Conservation (phyloP, 2,888 invertebrate genomes). For the Nymphalis urticae region DNA sequence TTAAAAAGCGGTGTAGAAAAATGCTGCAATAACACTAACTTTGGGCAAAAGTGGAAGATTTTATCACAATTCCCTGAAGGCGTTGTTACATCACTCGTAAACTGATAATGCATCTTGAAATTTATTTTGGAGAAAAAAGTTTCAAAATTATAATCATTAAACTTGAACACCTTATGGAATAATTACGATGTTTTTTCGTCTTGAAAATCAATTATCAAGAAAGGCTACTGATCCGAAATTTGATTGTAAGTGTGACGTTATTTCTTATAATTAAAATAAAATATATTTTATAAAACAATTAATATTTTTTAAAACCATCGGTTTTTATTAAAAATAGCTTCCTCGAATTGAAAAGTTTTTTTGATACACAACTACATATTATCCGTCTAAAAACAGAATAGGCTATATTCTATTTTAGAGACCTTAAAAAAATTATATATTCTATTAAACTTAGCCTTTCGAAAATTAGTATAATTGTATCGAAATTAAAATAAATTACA, state of each 20-base stretch:
- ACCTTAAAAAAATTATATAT: too few species aligned
- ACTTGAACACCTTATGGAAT: background rate
- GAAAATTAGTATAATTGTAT: background rate
- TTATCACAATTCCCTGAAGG: conserved; percentile 17
- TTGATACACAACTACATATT: too few species aligned
- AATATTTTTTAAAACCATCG: too few species aligned
- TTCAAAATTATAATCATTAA: conserved; percentile 4
- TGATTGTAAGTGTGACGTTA: background rate
- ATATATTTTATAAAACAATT: background rate
- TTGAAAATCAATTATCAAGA: too few species aligned
- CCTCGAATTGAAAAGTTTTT: too few species aligned
- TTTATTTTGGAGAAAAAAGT: conserved; percentile 9
- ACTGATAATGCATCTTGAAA: conserved; percentile 4
- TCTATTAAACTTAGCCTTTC: too few species aligned
- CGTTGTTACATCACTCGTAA: conserved; percentile 16
- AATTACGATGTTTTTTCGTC: background rate
- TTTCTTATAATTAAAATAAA: background rate
- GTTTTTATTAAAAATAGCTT: too few species aligned
- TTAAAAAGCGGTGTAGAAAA: background rate
- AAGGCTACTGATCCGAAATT: too few species aligned
- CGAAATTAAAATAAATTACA: background rate
- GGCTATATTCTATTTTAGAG: too few species aligned
- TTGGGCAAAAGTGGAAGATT: conserved; percentile 7
- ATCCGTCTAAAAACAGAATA: too few species aligned
- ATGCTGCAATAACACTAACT: conserved; percentile 14